Conservation (phyloP, 1,140 invertebrate species). For the Heliconius himera region DNA sequence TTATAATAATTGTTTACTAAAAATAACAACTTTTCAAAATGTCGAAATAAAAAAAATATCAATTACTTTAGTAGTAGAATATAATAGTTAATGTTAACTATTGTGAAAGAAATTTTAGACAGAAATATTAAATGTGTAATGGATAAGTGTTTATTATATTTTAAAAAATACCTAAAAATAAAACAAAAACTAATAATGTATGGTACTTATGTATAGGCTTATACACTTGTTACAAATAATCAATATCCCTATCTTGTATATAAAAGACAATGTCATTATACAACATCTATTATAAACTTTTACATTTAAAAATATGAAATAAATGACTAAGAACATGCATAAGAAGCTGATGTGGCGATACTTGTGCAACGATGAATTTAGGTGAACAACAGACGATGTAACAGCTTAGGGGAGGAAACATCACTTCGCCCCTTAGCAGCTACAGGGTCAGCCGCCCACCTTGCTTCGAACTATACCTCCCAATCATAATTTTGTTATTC, state of each 20-base stretch:
- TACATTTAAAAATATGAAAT: neutral
- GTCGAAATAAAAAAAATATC: too few relatives aligned
- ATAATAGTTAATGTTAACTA: neutral
- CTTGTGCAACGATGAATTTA: conserved; percentile 47
- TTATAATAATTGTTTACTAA: too few relatives aligned
- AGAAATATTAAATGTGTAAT: neutral
- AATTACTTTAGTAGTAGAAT: too few relatives aligned
- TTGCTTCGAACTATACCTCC: conserved; percentile 18
- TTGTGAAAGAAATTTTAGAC: neutral
- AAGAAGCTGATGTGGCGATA: conserved; percentile 33
- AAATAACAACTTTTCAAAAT: neutral
- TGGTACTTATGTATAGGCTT: neutral
- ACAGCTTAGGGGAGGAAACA: conserved; percentile 64
- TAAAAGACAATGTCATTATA: neutral
- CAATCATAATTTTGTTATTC: conserved; percentile 13
- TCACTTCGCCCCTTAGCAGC: conserved; percentile 78
- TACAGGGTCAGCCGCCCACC: conserved; percentile 70
- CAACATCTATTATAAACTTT: neutral
- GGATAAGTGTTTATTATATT: too few relatives aligned
- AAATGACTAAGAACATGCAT: conserved; percentile 26
- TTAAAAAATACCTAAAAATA: too few relatives aligned
- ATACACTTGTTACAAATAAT: too few relatives aligned
- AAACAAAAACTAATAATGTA: neutral
- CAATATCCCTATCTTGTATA: neutral
- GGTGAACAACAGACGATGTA: conserved; percentile 66